Evolutionary conservation across 2,113 vertebrate genomes (phyloP), one percentile per base, ranked within the genome.

Genomic region (Ictalurus punctatus): DNA sequence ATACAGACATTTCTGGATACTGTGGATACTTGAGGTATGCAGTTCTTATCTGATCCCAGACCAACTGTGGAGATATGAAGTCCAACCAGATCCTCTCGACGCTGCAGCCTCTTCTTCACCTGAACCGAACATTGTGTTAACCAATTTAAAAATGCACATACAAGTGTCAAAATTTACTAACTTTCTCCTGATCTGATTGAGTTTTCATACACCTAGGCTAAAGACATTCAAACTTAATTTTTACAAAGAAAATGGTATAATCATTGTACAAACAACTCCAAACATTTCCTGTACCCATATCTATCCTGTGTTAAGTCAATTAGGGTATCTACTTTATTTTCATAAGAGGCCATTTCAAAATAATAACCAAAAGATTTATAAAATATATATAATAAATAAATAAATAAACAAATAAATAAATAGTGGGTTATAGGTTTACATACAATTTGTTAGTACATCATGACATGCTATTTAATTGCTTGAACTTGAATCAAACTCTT

Each of bases 1-100:
- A 44, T 84, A 67, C 23, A 85, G 63, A 67, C 63, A 30, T 25
- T 37, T 14, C 2, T 25, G 13, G 37, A 69, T 59, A 37, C 7
- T 14, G 0, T 14, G 13, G 37, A 69, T 59, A 37, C 14, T 76
- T 73, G 69, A 56, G 48, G 44, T 21, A 19, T 37, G 59, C 12
- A 4, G 5, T 37, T 56, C 86, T 95, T 94, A 99, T 94, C 97
- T 96, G 92, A 99, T 97, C 91, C 98, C 98, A 3, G 98, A 99
- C 98, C 98, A 99, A 92, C 98, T 99, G 94, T 99, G 98, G n/a
- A 99, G 96, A 84, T 99, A 99, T 0, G 98, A 99, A 30, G 96
- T 94, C 98, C 98, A 99, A 52, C 98, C 98, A 5, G 97, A 96
- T 12, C 96, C 93, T 19, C 96, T 95, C 40, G 96, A 93, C 1